Conservation (phyloP, 2,888 invertebrate genomes). For the Hanleya hanleyi region DNA sequence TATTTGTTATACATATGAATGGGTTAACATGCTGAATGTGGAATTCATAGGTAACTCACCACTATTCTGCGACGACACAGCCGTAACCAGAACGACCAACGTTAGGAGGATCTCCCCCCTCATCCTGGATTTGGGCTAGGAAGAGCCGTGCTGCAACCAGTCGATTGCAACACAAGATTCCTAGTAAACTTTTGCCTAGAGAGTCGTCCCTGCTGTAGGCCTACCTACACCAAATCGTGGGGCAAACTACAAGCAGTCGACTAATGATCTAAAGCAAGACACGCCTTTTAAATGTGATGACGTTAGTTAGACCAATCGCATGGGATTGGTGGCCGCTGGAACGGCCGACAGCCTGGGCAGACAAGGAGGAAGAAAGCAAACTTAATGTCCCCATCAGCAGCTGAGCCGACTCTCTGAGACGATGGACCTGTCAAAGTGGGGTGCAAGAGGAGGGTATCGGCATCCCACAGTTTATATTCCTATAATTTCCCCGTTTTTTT, state of each 20-base stretch:
- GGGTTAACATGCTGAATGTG: not conserved
- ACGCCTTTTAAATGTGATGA: conserved; percentile 10
- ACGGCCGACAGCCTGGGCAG: not conserved
- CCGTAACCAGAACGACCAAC: not conserved
- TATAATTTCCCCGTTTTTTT: no score
- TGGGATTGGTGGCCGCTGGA: not conserved
- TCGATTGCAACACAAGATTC: conserved; percentile 9
- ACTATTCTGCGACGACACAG: not conserved
- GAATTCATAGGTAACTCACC: not conserved
- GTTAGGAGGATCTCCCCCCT: conserved; percentile 7
- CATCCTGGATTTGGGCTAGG: conserved; percentile 9
- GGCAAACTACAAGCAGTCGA: conserved; percentile 10
- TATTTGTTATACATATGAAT: no score
- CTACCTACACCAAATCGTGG: conserved; percentile 10
- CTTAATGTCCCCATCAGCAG: no score
- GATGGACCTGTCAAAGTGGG: no score
- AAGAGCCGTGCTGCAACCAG: conserved; percentile 8
- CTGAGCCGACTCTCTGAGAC: no score
- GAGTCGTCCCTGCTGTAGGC: conserved; percentile 11
- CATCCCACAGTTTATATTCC: no score
- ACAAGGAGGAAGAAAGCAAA: not conserved
- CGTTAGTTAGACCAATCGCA: conserved; percentile 2
- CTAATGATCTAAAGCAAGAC: not conserved
- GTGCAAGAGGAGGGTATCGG: no score
- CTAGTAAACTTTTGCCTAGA: conserved; percentile 8